Percentiles rank a stretch among this genome's conserved stretches.
These are phyloP conservation scores for Xanthia icteritia DNA, from an alignment of 2,888 invertebrate genomes.

Conservation along the genomic window DNA sequence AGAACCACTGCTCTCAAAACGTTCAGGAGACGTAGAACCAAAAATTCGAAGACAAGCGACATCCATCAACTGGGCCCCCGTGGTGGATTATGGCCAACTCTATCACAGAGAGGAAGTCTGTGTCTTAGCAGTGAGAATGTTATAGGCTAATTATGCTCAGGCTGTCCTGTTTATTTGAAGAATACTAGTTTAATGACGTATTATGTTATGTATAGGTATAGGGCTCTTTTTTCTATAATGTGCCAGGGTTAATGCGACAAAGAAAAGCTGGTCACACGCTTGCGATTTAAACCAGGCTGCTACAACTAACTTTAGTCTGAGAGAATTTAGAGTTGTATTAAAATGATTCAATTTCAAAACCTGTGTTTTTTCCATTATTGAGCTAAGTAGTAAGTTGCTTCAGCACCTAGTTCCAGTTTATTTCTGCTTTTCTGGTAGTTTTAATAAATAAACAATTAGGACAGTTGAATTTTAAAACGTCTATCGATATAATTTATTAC, in stretches of 20 bases:
- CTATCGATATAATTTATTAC: too few species aligned
- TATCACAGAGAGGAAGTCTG: not conserved
- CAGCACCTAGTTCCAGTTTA: too few species aligned
- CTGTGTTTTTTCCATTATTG: too few species aligned
- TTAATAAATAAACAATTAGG: too few species aligned
- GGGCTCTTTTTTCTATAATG: constrained; percentile 16
- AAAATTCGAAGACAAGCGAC: not conserved
- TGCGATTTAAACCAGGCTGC: constrained; percentile 3
- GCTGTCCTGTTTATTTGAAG: not conserved
- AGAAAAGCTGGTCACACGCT: constrained; percentile 6
- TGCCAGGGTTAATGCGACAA: constrained; percentile 23
- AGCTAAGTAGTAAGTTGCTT: too few species aligned
- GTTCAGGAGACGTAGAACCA: not conserved
- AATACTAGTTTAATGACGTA: not conserved
- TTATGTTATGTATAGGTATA: not conserved
- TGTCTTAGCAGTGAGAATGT: not conserved
- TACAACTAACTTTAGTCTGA: not conserved
- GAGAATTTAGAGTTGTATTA: too few species aligned
- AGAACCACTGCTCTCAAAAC: too few species aligned
- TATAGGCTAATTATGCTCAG: not conserved
- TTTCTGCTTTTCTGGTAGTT: too few species aligned
- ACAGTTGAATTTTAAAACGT: too few species aligned
- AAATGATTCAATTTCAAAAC: too few species aligned
- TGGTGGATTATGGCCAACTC: not conserved
- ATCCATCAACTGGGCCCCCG: not conserved